phyloP scores from a whole-genome alignment of 2,888 invertebrate genomes.

The Rhagium mordax region DNA sequence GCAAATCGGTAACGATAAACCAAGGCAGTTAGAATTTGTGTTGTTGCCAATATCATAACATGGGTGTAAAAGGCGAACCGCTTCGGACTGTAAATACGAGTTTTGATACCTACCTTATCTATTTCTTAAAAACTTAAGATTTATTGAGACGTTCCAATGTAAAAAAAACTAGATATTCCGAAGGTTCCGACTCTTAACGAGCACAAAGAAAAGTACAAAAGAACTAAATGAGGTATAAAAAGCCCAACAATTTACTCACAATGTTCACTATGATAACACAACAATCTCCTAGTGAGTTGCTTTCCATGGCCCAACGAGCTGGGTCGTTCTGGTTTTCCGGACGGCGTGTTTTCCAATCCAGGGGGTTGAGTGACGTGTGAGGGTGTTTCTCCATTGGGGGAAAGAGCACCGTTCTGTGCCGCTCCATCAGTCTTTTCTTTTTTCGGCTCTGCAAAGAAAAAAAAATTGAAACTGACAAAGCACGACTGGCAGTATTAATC shows the following conservation, averaged over 20 bases:
- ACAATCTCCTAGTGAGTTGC: conserved; percentile 79
- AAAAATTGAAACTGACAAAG: not conserved
- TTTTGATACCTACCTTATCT: too few species aligned
- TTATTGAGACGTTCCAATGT: too few species aligned
- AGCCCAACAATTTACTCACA: conserved; percentile 71
- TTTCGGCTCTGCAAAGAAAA: conserved; percentile 86
- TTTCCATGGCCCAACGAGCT: conserved; percentile 85
- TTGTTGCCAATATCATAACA: too few species aligned
- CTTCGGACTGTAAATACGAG: too few species aligned
- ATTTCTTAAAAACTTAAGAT: too few species aligned
- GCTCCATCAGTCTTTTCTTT: conserved; percentile 89
- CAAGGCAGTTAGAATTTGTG: too few species aligned
- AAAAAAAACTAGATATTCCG: too few species aligned
- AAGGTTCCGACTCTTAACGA: too few species aligned
- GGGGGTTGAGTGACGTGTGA: conserved; percentile 64
- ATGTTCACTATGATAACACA: conserved; percentile 87
- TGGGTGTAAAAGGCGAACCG: too few species aligned
- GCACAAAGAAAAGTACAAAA: too few species aligned
- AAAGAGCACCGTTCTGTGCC: conserved; percentile 75
- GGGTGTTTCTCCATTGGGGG: conserved; percentile 73
- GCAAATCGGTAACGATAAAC: too few species aligned
- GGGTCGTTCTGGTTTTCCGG: conserved; percentile 81
- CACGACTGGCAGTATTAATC: conserved; percentile 3
- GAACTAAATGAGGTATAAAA: conserved; percentile 11
- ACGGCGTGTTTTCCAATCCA: conserved; percentile 57